Base-by-base conservation (phyloP, 2,888 invertebrate genomes). In the Cosmopolites sordidus region DNA sequence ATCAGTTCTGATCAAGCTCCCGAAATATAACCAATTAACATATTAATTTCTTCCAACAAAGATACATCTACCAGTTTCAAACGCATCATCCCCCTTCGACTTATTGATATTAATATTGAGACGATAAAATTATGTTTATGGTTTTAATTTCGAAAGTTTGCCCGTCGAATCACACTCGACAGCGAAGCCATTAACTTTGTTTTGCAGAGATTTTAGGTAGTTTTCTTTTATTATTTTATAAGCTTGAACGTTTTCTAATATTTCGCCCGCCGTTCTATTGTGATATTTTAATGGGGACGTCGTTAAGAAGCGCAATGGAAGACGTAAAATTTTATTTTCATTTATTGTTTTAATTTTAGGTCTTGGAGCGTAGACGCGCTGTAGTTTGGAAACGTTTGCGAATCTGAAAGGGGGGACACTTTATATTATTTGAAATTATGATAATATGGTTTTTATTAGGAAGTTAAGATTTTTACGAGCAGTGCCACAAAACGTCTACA, bases 31-130 rank as follows among this genome's bases (percentile, higher is more conserved):
- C n/a, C n/a, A n/a, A n/a, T n/a, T n/a, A n/a, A n/a, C n/a, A n/a
- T n/a, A n/a, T n/a, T n/a, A n/a, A n/a, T n/a, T n/a, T n/a, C n/a
- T n/a, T n/a, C n/a, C n/a, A n/a, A n/a, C n/a, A n/a, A n/a, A n/a
- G n/a, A n/a, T n/a, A n/a, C n/a, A n/a, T n/a, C n/a, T n/a, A n/a
- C n/a, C n/a, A n/a, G n/a, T n/a, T n/a, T n/a, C n/a, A n/a, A n/a
- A n/a, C n/a, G n/a, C n/a, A n/a, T n/a, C n/a, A n/a, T n/a, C n/a
- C 8, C 4, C 22, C 22, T 22, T 8, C 4, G 8, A 22, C 46
- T 44, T 53, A 49, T 50, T 54, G 46, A 49, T 54, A 49, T 54
- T 54, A 54, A 49, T 49, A 50, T 54, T 45, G 49, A 40, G 30
- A 38, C 42, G 18, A 54, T 54, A 54, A 54, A 54, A 49, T 50